Percentiles rank a stretch among this genome's conserved stretches.
These are phyloP conservation scores for Zophobas atratus DNA, from an alignment of 1,140 invertebrate species.

Conservation along the genomic window DNA sequence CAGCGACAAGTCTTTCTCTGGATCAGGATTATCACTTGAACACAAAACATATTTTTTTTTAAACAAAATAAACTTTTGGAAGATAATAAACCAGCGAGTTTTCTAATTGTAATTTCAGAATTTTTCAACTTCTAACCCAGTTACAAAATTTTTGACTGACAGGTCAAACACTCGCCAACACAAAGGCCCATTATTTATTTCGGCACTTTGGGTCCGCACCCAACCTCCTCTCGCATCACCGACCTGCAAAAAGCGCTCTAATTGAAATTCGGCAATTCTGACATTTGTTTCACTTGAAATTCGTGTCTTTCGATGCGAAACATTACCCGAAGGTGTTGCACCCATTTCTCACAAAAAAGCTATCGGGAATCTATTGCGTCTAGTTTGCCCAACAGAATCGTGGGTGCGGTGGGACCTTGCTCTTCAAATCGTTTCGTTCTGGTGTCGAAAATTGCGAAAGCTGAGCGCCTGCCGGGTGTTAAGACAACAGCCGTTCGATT, in stretches of 20 bases:
- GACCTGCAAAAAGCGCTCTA: background rate
- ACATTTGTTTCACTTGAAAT: background rate
- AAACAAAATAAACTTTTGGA: too few relatives aligned
- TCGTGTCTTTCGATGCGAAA: background rate
- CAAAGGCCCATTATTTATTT: too few relatives aligned
- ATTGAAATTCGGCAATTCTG: background rate
- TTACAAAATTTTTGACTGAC: too few relatives aligned
- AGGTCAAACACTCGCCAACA: too few relatives aligned
- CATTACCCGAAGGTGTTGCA: slow-evolving; percentile 5
- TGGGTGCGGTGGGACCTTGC: slow-evolving; percentile 47
- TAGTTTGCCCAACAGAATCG: slow-evolving; percentile 10
- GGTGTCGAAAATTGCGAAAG: slow-evolving; percentile 49
- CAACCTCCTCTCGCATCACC: too few relatives aligned
- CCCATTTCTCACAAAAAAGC: slow-evolving; percentile 1
- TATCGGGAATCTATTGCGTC: slow-evolving; percentile 2
- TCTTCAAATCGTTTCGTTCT: slow-evolving; percentile 40
- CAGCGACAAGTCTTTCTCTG: too few relatives aligned
- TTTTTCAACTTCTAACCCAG: too few relatives aligned
- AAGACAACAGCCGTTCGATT: slow-evolving; percentile 55
- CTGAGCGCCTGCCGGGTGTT: slow-evolving; percentile 46
- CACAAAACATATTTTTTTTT: too few relatives aligned
- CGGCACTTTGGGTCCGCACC: too few relatives aligned
- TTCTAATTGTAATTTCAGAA: too few relatives aligned
- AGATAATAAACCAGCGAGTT: too few relatives aligned
- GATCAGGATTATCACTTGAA: too few relatives aligned